These are phyloP conservation scores for Fringilla coelebs DNA, from an alignment of 2,797 vertebrate species.

Conservation along the genomic window DNA sequence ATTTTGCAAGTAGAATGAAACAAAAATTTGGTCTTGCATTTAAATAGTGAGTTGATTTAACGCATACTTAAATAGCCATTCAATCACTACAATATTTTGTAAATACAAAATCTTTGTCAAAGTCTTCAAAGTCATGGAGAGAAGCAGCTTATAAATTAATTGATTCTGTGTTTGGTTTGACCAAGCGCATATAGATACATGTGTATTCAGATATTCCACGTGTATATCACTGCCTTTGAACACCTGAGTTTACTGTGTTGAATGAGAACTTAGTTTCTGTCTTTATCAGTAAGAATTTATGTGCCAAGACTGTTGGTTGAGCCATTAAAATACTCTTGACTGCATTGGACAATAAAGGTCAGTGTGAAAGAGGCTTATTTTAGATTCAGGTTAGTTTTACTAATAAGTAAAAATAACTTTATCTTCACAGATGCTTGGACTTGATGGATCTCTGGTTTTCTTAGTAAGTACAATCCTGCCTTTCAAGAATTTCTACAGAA, in stretches of 20 bases:
- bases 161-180: not conserved
- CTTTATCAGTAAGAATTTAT: not conserved
- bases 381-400: not conserved
- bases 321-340: not conserved
- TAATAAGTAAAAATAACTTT: not conserved
- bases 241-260: not conserved
- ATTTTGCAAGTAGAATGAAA: not conserved
- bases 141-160: not conserved
- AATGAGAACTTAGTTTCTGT: not conserved
- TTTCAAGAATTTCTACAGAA: not conserved
- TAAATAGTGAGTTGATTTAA: not conserved
- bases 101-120: constrained; percentile 79
- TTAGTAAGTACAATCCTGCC: constrained; percentile 80
- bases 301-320: not conserved
- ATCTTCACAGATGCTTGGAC: constrained; percentile 90
- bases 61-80: not conserved
- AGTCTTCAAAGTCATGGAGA: constrained; percentile 64
- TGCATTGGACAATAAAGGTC: not conserved
- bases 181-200: not conserved
- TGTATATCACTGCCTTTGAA: not conserved
- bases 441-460: constrained; percentile 97
- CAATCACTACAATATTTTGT: constrained; percentile 62
- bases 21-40: not conserved
- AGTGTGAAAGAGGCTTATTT: not conserved
- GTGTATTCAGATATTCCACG: not conserved